Evolutionary conservation across 1,140 invertebrate genomes (phyloP), one percentile per base, ranked within the genome.

Genomic region (Lepidurus packardi): DNA sequence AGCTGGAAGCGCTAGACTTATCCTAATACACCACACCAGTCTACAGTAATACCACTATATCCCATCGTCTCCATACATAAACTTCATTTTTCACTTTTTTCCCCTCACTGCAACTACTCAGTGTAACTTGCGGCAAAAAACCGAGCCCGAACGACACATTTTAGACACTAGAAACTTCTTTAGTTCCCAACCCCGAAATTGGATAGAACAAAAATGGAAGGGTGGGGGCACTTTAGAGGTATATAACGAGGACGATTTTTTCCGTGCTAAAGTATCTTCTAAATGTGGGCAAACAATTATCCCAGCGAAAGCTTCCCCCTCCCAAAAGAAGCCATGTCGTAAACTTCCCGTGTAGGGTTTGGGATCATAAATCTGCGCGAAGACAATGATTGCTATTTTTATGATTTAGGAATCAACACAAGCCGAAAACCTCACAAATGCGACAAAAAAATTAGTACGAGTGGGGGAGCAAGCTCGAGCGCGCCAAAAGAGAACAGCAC

Each of bases 301-400:
- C 34, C 34, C 34, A 34, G 34, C 34, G 34, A 34, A 34, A 34
- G 34, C 34, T 34, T 34, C 34, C 34, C 34, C 34, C 34, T 34
- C 34, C 34, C 34, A 34, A 34, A 34, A 34, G 34, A 34, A 34
- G 34, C 34, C 34, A 34, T 34, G 2, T 34, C 34, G 34, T 34
- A 34, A 34, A 34, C 34, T 34, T 34, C 34, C 2, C 34, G 34
- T 34, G 34, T 21, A 65, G 53, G 13, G 53, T 21, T 65, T 65
- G 9, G 53, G 13, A 21, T 65, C 53, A 65, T 65, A 65, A 65
- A 21, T 65, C 34, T 65, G 53, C 53, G 53, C 53, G 53, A 65
- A 65, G 53, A 65, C 53, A 65, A 65, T 65, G 16, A 65, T 65
- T 65, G 53, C n/a, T 13, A 65, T 13, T 65, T 65, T 65, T 65